Base-by-base conservation (phyloP, 2,888 invertebrate genomes). In the Macrostomum cliftonense region DNA sequence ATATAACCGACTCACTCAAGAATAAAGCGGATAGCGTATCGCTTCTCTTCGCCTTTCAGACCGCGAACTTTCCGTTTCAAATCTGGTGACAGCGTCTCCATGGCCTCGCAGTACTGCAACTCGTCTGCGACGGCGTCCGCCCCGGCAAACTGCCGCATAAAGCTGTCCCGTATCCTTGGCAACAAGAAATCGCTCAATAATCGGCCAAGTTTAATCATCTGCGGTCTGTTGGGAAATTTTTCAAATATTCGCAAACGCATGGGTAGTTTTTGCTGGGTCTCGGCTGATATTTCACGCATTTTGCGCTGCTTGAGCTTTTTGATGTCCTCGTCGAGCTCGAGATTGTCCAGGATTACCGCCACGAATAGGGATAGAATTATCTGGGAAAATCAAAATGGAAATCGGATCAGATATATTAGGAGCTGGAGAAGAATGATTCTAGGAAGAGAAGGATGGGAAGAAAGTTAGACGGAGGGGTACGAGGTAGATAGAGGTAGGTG, bases 311-410 rank as follows among this genome's bases (percentile, higher is more conserved):
- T 99, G 39, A 97, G 73, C 70, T 97, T 97, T 67, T 99, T 99
- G 46, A 99, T 88, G 62, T 99, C 95, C 70, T 99, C 97, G 62
- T 99, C 97, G 60, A 99, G 74, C 73, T 99, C 97, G 65, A 99
- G 78, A 73, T 99, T 99, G 69, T 99, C 97, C 68, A 99, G 77
- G 73, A 99, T 99, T 19, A 99, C 97, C 53, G 97, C 97, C 64
- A 99, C 97, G 79, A 99, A 99, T 72, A 99, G 83, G 71, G 91
- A 91, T 59, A 99, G 76, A 75, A 99, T 95, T 68, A 99, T 99
- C 87, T 87, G 28, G 28, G 5, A 28, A 7, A 9, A 9, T 28
- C n/a, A n/a, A n/a, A n/a, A n/a, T n/a, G n/a, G n/a, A n/a, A n/a
- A n/a, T n/a, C n/a, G n/a, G n/a, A n/a, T n/a, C n/a, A n/a, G n/a